Evolutionary conservation across 2,797 vertebrate genomes (phyloP).

Genomic region (Crocidura indochinensis): DNA sequence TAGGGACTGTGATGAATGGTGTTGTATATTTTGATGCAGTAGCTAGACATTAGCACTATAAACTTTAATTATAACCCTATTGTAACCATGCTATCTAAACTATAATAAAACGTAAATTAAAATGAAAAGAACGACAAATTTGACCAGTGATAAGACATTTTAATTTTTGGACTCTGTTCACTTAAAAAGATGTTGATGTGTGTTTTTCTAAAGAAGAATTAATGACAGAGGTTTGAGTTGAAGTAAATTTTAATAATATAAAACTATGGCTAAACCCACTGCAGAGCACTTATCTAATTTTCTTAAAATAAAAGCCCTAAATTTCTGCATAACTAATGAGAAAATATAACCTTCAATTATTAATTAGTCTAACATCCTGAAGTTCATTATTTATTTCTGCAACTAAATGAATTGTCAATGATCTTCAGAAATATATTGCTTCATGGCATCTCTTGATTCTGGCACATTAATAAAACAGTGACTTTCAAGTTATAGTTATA

Average conservation of each 20-base stretch:
- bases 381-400: slow-evolving; percentile 24
- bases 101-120: too few species aligned
- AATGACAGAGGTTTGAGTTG: not conserved
- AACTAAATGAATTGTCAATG: not conserved
- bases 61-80: too few species aligned
- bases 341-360: not conserved
- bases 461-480: not conserved
- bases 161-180: not conserved
- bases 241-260: not conserved
- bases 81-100: too few species aligned
- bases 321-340: not conserved
- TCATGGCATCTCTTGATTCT: not conserved
- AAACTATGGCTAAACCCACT: not conserved
- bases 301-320: not conserved
- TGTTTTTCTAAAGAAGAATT: not conserved
- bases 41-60: too few species aligned
- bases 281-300: not conserved
- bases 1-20: too few species aligned
- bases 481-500: not conserved
- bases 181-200: not conserved
- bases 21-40: too few species aligned
- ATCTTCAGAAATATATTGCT: not conserved
- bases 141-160: not conserved
- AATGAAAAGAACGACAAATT: too few species aligned
- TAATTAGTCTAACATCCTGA: slow-evolving; percentile 19